These are phyloP conservation scores for Cancer borealis DNA, from an alignment of 2,888 invertebrate genomes.

Conservation along the genomic window DNA sequence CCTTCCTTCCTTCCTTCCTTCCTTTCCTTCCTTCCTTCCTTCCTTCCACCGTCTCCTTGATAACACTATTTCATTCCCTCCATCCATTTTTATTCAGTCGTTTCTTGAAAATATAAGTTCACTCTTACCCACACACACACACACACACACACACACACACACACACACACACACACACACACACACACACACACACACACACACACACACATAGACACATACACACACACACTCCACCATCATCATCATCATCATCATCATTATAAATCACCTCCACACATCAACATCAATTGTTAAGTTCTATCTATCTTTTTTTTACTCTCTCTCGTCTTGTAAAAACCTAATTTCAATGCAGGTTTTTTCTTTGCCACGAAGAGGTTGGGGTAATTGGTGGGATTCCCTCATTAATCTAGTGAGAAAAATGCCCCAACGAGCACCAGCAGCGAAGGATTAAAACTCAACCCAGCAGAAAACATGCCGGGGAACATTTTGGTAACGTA, in stretches of 20 bases:
- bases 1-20: not conserved
- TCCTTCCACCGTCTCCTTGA: not conserved
- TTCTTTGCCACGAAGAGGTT: not conserved
- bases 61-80: not conserved
- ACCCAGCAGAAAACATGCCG: not conserved
- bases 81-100: not conserved
- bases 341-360: not conserved
- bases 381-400: not conserved
- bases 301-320: not conserved
- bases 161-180: constrained; percentile 11
- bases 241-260: too few relatives aligned
- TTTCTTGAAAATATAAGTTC: not conserved
- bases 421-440: not conserved
- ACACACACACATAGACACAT: constrained; percentile 41
- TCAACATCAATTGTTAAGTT: not conserved
- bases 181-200: constrained; percentile 28
- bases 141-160: not conserved
- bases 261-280: not conserved
- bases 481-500: not conserved
- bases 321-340: not conserved
- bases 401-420: constrained; percentile 16
- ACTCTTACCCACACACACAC: not conserved
- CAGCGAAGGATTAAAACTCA: not conserved
- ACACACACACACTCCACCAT: constrained; percentile 11
- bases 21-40: not conserved